A percentile compares a stretch with the other conserved stretches of the same genome.
These are phyloP conservation scores for Piscicola geometra DNA, from an alignment of 2,888 invertebrate genomes.

Conservation along the genomic window DNA sequence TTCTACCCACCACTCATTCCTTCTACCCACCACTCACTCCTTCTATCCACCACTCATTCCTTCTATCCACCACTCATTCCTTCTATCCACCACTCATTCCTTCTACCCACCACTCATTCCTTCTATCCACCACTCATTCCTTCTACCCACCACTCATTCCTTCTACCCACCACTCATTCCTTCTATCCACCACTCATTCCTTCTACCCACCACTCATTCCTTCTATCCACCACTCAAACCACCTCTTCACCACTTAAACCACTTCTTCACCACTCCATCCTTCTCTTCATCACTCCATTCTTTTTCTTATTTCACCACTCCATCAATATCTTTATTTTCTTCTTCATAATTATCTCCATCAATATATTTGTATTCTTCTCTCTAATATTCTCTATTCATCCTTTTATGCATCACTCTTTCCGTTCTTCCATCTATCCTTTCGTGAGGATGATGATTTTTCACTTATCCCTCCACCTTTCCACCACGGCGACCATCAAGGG, in stretches of 20 bases:
- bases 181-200: neutral
- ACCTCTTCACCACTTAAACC: too few species aligned
- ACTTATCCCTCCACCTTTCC: neutral
- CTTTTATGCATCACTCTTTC: neutral
- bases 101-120: neutral
- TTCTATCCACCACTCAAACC: neutral
- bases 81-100: neutral
- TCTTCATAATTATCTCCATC: neutral
- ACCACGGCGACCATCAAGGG: neutral
- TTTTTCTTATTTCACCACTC: too few species aligned
- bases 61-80: neutral
- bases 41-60: neutral
- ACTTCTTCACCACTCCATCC: too few species aligned
- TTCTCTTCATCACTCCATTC: neutral
- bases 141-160: neutral
- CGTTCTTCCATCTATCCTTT: neutral
- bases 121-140: too few species aligned
- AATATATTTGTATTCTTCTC: neutral
- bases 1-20: neutral
- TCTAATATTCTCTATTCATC: neutral
- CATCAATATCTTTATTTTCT: too few species aligned
- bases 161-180: neutral
- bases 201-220: neutral
- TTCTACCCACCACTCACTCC: neutral
- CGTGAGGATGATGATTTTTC: too few species aligned